Percentiles rank a stretch among this genome's conserved stretches.
Evolutionary conservation across 2,113 vertebrate genomes (phyloP).

Genomic region (Sminthopsis crassicaudata): DNA sequence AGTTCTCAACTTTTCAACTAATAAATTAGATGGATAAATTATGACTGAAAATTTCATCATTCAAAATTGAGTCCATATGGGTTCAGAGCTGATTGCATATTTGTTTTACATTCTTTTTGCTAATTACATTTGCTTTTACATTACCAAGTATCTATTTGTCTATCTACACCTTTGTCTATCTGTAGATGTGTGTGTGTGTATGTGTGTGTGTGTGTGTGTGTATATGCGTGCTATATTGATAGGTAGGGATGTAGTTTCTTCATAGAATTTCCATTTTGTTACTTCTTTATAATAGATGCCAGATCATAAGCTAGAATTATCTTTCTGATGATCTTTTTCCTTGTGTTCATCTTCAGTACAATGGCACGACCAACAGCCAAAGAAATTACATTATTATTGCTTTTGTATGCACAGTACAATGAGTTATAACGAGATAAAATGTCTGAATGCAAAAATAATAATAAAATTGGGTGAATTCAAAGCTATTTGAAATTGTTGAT

Average conservation of each 20-base stretch:
- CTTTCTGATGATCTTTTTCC: not conserved
- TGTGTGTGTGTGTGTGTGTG: not conserved
- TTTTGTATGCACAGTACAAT: not conserved
- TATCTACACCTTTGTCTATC: no score
- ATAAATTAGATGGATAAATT: not conserved
- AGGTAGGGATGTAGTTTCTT: not conserved
- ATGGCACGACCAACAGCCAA: not conserved
- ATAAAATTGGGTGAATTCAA: not conserved
- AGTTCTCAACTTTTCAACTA: not conserved
- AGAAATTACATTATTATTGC: not conserved
- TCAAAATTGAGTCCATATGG: not conserved
- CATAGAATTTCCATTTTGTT: not conserved
- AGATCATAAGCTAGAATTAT: not conserved
- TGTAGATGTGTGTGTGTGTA: not conserved
- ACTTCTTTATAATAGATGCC: not conserved
- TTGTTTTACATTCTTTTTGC: not conserved
- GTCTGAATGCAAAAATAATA: not conserved
- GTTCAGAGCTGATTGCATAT: not conserved
- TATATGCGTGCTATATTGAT: not conserved
- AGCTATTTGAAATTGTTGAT: not conserved
- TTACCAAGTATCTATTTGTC: not conserved
- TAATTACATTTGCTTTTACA: not conserved
- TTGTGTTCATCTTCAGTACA: not conserved
- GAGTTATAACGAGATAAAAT: not conserved
- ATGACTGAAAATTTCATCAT: not conserved